Conservation (phyloP, 2,888 invertebrate species). For the Orthosia incerta region DNA sequence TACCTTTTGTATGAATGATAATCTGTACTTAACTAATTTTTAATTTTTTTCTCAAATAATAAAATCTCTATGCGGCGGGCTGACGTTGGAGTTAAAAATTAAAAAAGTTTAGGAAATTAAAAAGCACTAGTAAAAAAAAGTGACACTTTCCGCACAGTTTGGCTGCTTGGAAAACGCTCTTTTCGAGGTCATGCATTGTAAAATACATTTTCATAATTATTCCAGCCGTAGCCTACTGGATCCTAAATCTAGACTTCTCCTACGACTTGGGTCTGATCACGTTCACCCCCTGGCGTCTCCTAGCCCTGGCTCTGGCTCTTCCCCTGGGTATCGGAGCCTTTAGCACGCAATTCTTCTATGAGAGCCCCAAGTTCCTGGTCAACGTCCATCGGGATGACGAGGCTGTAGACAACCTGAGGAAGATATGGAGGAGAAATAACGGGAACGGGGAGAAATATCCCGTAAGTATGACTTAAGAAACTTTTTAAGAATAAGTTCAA, state of each 20-base stretch:
- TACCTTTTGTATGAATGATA: too few relatives aligned
- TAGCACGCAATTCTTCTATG: conserved; percentile 91
- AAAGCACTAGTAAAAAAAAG: too few relatives aligned
- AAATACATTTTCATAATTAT: not conserved
- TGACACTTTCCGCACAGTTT: too few relatives aligned
- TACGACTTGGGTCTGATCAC: conserved; percentile 69
- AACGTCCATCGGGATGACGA: conserved; percentile 90
- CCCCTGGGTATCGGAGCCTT: conserved; percentile 91
- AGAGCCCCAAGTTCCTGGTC: conserved; percentile 94
- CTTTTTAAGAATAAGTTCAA: too few relatives aligned
- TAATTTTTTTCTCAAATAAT: too few relatives aligned
- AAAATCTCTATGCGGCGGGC: too few relatives aligned
- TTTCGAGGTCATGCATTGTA: too few relatives aligned
- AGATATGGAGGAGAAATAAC: conserved; percentile 91
- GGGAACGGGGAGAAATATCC: conserved; percentile 64
- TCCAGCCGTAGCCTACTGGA: conserved; percentile 71
- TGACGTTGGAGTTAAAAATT: too few relatives aligned
- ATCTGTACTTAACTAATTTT: too few relatives aligned
- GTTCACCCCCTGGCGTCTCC: conserved; percentile 78
- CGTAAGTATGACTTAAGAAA: conserved; percentile 48
- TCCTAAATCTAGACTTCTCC: conserved; percentile 71
- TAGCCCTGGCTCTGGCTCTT: conserved; percentile 81
- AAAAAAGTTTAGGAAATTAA: too few relatives aligned
- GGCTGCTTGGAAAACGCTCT: too few relatives aligned
- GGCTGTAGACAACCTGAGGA: conserved; percentile 91